Conservation (phyloP, 2,113 vertebrate species). For the Paedocypris sp. region DNA sequence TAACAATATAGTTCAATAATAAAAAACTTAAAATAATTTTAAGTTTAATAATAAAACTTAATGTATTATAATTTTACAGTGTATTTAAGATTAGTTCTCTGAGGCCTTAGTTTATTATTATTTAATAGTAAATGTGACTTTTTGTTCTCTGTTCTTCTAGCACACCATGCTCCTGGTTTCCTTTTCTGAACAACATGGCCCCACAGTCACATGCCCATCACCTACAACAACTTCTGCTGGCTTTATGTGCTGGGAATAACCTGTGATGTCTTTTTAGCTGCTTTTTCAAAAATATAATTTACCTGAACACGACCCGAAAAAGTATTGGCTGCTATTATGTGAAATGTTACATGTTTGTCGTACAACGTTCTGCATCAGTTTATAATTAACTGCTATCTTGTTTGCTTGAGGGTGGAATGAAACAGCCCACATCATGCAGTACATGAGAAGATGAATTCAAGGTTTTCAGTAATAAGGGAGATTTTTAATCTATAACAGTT, state of each 20-base stretch:
- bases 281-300: not conserved
- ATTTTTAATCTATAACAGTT: slow-evolving; percentile 36
- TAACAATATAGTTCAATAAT: too few species aligned
- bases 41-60: too few species aligned
- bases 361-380: too few species aligned
- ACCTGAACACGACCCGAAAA: not conserved
- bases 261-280: not conserved
- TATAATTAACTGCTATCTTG: too few species aligned
- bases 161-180: not conserved
- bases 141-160: not conserved
- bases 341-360: too few species aligned
- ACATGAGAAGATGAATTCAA: not conserved
- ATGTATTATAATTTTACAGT: too few species aligned
- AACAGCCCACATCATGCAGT: too few species aligned
- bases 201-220: not conserved
- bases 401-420: too few species aligned
- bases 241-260: not conserved
- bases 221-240: not conserved
- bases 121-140: not conserved
- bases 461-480: slow-evolving; percentile 4
- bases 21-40: too few species aligned
- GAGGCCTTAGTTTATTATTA: not conserved
- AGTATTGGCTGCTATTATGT: not conserved
- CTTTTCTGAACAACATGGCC: slow-evolving; percentile 13
- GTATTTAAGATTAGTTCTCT: too few species aligned